These are phyloP conservation scores for Nasonia longicornis DNA, from an alignment of 1,140 invertebrate genomes.

Conservation along the genomic window DNA sequence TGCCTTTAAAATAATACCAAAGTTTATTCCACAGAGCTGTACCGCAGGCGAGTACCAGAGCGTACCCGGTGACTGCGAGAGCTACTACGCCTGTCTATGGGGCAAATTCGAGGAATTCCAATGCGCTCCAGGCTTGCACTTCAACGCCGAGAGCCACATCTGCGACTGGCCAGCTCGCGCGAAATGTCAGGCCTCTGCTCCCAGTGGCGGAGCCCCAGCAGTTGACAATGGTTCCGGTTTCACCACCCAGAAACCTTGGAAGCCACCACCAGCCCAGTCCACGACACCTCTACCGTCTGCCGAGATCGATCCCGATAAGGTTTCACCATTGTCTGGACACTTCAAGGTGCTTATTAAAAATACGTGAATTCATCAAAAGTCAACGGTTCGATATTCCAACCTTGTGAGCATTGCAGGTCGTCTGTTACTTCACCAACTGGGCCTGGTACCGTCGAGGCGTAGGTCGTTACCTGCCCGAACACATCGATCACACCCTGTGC, in stretches of 20 bases:
- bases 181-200: conserved; percentile 69
- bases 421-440: conserved; percentile 96
- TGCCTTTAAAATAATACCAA: too few species aligned
- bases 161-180: conserved; percentile 86
- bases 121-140: conserved; percentile 83
- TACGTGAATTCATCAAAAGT: not conserved
- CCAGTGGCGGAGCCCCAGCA: not conserved
- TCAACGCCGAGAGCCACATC: conserved; percentile 77
- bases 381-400: not conserved
- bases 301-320: conserved; percentile 62
- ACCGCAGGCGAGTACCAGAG: conserved; percentile 74
- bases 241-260: conserved; percentile 9
- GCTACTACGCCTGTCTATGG: conserved; percentile 84
- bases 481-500: conserved; percentile 88
- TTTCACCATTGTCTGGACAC: conserved; percentile 63
- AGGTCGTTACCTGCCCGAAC: conserved; percentile 85
- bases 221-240: not conserved
- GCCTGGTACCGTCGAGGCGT: conserved; percentile 88
- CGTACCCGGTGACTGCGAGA: conserved; percentile 77
- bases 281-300: conserved; percentile 51
- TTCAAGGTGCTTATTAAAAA: conserved; percentile 56
- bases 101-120: conserved; percentile 78
- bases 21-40: conserved; percentile 66
- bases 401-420: conserved; percentile 71
- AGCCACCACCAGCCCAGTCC: conserved; percentile 43